These are phyloP conservation scores for Danio tinwini DNA, from an alignment of 2,797 vertebrate species.

Conservation along the genomic window DNA sequence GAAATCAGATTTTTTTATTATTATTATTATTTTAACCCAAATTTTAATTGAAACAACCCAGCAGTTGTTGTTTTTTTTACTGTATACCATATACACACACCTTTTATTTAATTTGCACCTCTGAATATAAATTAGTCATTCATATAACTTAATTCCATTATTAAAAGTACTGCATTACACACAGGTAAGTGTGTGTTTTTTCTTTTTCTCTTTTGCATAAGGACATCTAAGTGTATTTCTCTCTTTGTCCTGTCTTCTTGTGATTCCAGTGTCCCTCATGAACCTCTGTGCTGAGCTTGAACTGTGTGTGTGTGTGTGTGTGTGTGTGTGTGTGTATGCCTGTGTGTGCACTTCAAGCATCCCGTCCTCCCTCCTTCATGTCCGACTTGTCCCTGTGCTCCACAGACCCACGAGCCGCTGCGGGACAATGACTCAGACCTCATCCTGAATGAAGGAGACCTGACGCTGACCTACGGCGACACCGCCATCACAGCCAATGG, in stretches of 20 bases:
- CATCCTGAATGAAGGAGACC: constrained; percentile 89
- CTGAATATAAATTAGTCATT: not conserved
- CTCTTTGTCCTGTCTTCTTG: constrained; percentile 52
- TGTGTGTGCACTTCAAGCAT: not conserved
- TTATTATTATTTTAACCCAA: too few relatives aligned
- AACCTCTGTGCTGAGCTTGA: constrained; percentile 60
- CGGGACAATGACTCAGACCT: constrained; percentile 92
- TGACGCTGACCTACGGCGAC: constrained; percentile 91
- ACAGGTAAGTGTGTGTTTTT: not conserved
- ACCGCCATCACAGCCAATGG: constrained; percentile 93
- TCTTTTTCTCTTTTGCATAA: constrained; percentile 9
- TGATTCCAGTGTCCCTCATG: constrained; percentile 67
- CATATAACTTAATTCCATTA: not conserved
- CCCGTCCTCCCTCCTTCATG: constrained; percentile 56
- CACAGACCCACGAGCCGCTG: constrained; percentile 92
- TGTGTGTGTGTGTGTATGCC: not conserved
- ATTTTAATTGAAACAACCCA: too few relatives aligned
- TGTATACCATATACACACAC: too few relatives aligned
- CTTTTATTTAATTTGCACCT: not conserved
- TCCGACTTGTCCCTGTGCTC: constrained; percentile 50
- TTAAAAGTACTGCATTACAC: not conserved
- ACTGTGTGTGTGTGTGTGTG: constrained; percentile 3
- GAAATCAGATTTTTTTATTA: too few relatives aligned
- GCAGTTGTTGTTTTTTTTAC: too few relatives aligned
- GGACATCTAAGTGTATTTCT: constrained; percentile 48